Base-by-base conservation (phyloP, 2,113 vertebrate species). In the Vicugna pacos region DNA sequence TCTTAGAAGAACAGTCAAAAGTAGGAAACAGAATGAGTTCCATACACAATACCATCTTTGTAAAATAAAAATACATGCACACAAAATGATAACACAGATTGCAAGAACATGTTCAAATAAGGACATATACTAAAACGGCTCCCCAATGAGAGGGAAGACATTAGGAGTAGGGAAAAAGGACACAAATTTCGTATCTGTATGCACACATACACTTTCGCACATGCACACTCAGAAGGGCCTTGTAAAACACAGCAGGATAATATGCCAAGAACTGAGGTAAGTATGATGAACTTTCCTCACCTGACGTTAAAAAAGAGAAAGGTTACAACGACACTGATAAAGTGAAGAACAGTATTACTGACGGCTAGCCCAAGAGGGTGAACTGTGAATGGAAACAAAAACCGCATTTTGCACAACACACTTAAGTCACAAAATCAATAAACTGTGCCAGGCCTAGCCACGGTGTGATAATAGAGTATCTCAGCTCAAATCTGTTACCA, bases 401-500 rank as follows among this genome's bases (percentile, higher is more conserved):
- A 72, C 12, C 60, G 17, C 70, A 85, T 64, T 79, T 67, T 64
- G 38, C 42, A 75, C 77, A 93, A 86, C 50, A 79, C 35, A 24
- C 16, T 46, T 93, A 30, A 77, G 17, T 83, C 56, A 84, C 28
- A 72, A 89, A 91, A 72, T 42, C 70, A 90, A 92, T 48, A 85
- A n/a, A 60, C 19, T 70, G 3, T 77, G 70, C 48, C 56, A 84
- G 30, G 79, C 54, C 16, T 54, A 46, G 64, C 60, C 62, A 69
- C 46, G n/a, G 46, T 56, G 13, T 69, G 46, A 10, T 30, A 79
- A 76, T 52, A 64, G 62, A 70, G 46, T 69, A 89, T 54, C 56
- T 83, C 60, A 95, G n/a, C n/a, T 72, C 81, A 86, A 46, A 91
- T 70, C 52, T 79, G 58, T 67, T 69, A 94, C 42, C 20, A 67